These are phyloP conservation scores for Ginglymostoma cirratum DNA, from an alignment of 2,113 vertebrate genomes.

Conservation along the genomic window DNA sequence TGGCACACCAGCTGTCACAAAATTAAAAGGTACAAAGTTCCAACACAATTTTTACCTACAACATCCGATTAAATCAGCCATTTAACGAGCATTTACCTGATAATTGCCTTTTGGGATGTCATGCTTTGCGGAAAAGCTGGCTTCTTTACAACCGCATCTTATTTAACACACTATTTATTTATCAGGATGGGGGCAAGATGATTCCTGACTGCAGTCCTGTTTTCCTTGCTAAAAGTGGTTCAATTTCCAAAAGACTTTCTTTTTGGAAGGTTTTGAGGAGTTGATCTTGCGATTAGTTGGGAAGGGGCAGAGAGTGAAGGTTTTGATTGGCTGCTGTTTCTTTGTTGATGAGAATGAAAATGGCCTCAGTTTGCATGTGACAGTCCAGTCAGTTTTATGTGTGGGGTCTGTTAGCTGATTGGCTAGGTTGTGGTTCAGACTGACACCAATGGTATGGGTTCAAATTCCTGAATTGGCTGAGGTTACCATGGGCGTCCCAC, in stretches of 20 bases:
- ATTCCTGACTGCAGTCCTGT: background rate
- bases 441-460: too few species aligned
- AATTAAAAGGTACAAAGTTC: conserved; percentile 24
- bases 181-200: background rate
- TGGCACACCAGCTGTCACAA: background rate
- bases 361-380: too few species aligned
- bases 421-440: too few species aligned
- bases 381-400: too few species aligned
- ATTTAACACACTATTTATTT: background rate
- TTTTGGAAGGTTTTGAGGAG: background rate
- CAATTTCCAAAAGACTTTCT: background rate
- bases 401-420: too few species aligned
- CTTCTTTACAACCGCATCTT: background rate
- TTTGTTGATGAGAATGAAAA: background rate
- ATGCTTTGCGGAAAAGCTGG: background rate
- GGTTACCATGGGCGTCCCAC: too few species aligned
- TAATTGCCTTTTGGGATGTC: background rate
- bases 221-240: background rate
- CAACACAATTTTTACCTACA: background rate
- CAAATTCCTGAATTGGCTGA: too few species aligned
- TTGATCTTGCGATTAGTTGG: background rate
- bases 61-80: background rate
- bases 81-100: background rate
- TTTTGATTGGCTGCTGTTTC: background rate
- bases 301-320: too few species aligned